These are phyloP conservation scores for Amphiduros pacificus DNA, from an alignment of 2,888 invertebrate species.

Conservation along the genomic window DNA sequence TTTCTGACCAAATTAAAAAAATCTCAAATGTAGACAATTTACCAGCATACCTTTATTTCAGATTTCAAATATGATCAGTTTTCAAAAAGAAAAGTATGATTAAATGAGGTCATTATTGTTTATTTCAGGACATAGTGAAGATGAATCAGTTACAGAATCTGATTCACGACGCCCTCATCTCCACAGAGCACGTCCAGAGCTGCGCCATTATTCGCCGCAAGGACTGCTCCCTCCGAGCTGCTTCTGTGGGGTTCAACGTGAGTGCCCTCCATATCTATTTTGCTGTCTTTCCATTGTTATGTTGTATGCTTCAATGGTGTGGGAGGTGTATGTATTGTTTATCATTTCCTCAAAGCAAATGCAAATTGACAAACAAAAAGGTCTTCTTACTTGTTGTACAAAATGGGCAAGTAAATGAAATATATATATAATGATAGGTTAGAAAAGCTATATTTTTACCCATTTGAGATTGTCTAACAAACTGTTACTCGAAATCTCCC, in stretches of 20 bases:
- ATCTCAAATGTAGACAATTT: neutral
- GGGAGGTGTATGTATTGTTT: too few species aligned
- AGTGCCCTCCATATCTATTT: too few species aligned
- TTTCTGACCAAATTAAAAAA: neutral
- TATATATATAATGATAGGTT: too few species aligned
- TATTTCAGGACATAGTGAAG: constrained; percentile 46
- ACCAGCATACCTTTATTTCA: neutral
- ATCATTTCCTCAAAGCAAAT: too few species aligned
- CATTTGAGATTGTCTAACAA: too few species aligned
- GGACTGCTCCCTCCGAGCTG: constrained; percentile 49
- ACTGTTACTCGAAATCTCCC: too few species aligned
- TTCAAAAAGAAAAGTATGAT: neutral
- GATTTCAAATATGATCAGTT: neutral
- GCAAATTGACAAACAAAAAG: too few species aligned
- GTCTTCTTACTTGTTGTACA: too few species aligned
- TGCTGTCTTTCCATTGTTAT: too few species aligned
- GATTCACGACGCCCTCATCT: constrained; percentile 56
- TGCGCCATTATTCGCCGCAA: constrained; percentile 55
- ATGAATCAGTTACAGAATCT: constrained; percentile 59
- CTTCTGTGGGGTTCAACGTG: constrained; percentile 56
- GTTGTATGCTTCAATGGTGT: too few species aligned
- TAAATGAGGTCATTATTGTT: neutral
- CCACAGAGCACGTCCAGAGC: constrained; percentile 56
- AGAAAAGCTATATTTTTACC: too few species aligned
- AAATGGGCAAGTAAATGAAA: too few species aligned